Conservation (phyloP, 2,888 invertebrate genomes). For the Aspidiotus rigidus region DNA sequence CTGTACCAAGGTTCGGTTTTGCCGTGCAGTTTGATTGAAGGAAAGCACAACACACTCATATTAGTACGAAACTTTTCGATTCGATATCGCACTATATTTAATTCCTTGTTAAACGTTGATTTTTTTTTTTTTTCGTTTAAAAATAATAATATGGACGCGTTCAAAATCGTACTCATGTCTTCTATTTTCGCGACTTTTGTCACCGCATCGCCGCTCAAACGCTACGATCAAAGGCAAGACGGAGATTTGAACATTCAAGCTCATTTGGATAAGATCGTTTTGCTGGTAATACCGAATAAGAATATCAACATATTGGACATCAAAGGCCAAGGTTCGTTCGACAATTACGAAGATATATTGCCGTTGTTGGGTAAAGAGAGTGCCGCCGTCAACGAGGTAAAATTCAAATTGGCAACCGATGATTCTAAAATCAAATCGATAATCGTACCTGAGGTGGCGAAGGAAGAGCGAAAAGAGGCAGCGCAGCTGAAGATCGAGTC, state of each 20-base stretch:
- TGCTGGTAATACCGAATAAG: constrained; percentile 31
- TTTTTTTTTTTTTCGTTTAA: too few species aligned
- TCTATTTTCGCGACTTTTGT: constrained; percentile 7
- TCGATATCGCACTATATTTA: too few species aligned
- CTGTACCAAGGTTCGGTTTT: constrained; percentile 25
- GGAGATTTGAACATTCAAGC: constrained; percentile 33
- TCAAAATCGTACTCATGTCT: constrained; percentile 21
- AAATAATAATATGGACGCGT: constrained; percentile 22
- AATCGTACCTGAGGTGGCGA: constrained; percentile 3
- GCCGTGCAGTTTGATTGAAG: constrained; percentile 25
- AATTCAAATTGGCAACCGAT: constrained; percentile 21
- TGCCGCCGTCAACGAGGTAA: constrained; percentile 14
- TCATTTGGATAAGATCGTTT: constrained; percentile 31
- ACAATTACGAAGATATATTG: constrained; percentile 28
- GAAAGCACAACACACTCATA: constrained; percentile 13
- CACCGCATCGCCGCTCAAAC: constrained; percentile 18
- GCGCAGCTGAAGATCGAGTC: not conserved
- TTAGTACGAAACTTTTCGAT: too few species aligned
- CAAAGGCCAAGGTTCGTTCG: constrained; percentile 28
- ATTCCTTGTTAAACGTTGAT: too few species aligned
- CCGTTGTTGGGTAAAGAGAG: constrained; percentile 24
- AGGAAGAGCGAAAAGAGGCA: constrained; percentile 15
- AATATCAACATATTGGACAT: constrained; percentile 30
- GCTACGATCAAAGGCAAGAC: constrained; percentile 30
- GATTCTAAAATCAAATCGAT: constrained; percentile 17